phyloP scores from a whole-genome alignment of 2,797 vertebrate genomes.

The Orientallactaga sibirica region DNA sequence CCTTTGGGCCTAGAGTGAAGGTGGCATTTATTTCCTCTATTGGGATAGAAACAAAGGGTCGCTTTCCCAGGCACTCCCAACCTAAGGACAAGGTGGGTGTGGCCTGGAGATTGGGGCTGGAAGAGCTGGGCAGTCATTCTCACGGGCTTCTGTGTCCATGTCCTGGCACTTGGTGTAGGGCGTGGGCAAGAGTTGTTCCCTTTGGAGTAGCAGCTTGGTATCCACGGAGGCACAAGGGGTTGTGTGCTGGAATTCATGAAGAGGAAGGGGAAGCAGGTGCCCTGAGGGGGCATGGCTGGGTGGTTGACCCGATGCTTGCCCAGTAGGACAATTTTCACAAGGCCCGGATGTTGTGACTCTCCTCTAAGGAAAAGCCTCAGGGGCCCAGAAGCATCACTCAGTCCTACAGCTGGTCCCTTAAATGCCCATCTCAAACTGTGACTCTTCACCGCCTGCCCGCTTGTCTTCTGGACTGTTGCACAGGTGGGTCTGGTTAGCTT shows the following conservation, averaged over 20 bases:
- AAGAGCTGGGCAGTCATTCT: no score
- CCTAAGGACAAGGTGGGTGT: no score
- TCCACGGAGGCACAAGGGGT: constrained; percentile 45
- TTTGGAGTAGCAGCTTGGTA: background rate
- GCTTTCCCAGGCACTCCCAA: no score
- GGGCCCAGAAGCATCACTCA: no score
- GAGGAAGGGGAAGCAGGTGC: constrained; percentile 52
- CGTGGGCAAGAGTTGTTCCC: background rate
- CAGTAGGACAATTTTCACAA: no score
- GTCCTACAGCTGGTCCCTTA: constrained; percentile 64
- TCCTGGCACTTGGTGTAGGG: no score
- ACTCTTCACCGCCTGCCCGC: constrained; percentile 86
- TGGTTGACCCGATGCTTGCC: background rate
- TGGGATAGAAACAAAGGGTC: background rate
- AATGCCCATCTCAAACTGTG: constrained; percentile 92
- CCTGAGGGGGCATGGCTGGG: constrained; percentile 60
- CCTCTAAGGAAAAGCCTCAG: no score
- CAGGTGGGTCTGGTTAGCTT: constrained; percentile 80
- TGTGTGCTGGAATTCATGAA: background rate
- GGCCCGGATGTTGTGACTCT: no score
- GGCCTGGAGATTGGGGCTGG: no score
- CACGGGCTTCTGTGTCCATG: no score
- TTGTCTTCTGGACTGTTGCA: constrained; percentile 85
- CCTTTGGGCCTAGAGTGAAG: constrained; percentile 48
- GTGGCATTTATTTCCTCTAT: constrained; percentile 80